Base-by-base conservation (phyloP, 1,140 invertebrate genomes). In the Aphelenchoides fujianensis region DNA sequence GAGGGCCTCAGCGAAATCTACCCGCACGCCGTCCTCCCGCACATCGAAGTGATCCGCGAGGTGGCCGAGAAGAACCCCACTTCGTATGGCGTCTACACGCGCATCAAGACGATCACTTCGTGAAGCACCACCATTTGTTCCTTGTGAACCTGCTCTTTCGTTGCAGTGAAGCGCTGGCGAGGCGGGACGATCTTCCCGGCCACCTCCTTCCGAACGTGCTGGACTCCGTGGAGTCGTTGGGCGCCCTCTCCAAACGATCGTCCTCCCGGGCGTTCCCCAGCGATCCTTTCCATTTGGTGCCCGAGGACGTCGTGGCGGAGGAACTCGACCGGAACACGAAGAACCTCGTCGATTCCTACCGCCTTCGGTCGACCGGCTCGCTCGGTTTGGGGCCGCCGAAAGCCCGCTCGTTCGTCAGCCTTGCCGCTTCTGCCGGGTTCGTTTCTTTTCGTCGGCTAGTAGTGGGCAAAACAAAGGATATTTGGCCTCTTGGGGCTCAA, bases 271-370 rank as follows among this genome's bases (percentile, higher is more conserved):
- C 36, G n/a, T 75, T 74, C 16, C 72, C 72, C 7, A 74, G 71
- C 55, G 72, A 74, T 68, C 72, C 72, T 34, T 37, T 66, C 16
- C 16, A 66, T 36, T 5, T 16, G 31, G 1, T 36, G 34, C 23
- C 9, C 30, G 63, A 66, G 2, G 27, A 66, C 3, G 36, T n/a
- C 7, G 73, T 53, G 2, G 61, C 66, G 27, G 36, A 57, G 3
- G 69, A 73, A n/a, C 53, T 78, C 35, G 76, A 78, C 48, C 68
- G 71, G 37, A 78, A 78, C 48, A 78, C 69, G 23, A 62, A 78
- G 37, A 36, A 62, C n/a, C 27, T 78, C 19, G 76, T 72, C 7
- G 54, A 71, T 9, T 53, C 35, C 7, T 71, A 72, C 30, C 48
- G 55, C 69, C 48, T 71, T 57, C 16, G 71, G 52, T 73, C 71